Evolutionary conservation across 2,888 invertebrate species (phyloP).

Genomic region (Agonopterix alstromeriana): DNA sequence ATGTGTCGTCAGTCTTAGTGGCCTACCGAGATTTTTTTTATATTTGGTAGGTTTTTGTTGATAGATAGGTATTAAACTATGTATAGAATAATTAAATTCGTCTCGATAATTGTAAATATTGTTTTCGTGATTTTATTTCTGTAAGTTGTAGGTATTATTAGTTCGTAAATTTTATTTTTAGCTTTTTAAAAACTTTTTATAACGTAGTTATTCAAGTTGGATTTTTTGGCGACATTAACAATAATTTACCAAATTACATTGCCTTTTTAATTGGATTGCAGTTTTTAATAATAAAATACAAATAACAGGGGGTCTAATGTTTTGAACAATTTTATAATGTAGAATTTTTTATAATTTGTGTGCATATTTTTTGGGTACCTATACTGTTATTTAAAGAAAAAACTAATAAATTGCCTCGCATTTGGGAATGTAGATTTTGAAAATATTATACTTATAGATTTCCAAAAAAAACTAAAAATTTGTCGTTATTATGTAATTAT

Average conservation of each 20-base stretch:
- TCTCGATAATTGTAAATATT: constrained; percentile 70
- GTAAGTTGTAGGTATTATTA: constrained; percentile 63
- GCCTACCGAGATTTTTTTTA: constrained; percentile 59
- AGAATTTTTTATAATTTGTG: constrained; percentile 12
- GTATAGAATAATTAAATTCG: constrained; percentile 63
- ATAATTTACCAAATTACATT: constrained; percentile 26
- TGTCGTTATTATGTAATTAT: constrained; percentile 56
- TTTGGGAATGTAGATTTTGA: constrained; percentile 76
- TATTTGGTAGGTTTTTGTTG: constrained; percentile 60
- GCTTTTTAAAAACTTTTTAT: constrained; percentile 57
- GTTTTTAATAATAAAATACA: constrained; percentile 39
- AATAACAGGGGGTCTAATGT: constrained; percentile 60
- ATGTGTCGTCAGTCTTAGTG: constrained; percentile 52
- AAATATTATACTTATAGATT: constrained; percentile 59
- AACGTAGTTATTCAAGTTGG: constrained; percentile 60
- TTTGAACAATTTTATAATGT: constrained; percentile 4
- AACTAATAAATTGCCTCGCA: constrained; percentile 75
- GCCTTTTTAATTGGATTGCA: constrained; percentile 12
- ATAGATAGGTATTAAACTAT: constrained; percentile 69
- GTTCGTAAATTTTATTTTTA: constrained; percentile 53
- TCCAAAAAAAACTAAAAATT: constrained; percentile 48
- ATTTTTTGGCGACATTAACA: constrained; percentile 61
- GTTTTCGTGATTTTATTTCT: constrained; percentile 65
- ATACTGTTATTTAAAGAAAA: constrained; percentile 28
- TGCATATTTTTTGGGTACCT: constrained; percentile 50